Evolutionary conservation across 2,797 vertebrate species (phyloP).

Genomic region (Macropodus opercularis): DNA sequence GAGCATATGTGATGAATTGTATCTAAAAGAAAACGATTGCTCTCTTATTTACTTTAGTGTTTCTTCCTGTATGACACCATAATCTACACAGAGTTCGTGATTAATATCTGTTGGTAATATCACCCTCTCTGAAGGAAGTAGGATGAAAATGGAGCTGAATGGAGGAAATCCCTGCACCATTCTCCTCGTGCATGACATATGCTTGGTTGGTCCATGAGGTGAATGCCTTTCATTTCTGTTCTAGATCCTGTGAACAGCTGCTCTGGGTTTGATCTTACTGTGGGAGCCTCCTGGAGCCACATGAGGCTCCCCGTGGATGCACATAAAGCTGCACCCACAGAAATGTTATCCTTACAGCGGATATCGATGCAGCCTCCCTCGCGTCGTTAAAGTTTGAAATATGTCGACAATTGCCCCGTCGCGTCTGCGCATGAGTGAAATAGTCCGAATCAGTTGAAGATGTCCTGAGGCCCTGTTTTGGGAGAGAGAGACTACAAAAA

Average conservation of each 20-base stretch:
- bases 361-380: conserved; percentile 53
- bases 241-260: conserved; percentile 77
- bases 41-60: too few relatives aligned
- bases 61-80: not conserved
- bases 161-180: conserved; percentile 60
- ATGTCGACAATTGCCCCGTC: conserved; percentile 42
- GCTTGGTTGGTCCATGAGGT: conserved; percentile 54
- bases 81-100: conserved; percentile 14
- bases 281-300: conserved; percentile 62
- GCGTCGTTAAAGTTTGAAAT: conserved; percentile 66
- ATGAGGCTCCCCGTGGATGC: conserved; percentile 55
- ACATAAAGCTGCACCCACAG: conserved; percentile 63
- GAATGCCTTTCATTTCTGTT: conserved; percentile 69
- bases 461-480: not conserved
- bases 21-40: too few relatives aligned
- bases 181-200: conserved; percentile 56
- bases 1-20: not conserved
- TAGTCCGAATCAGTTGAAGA: too few relatives aligned
- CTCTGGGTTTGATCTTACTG: conserved; percentile 67
- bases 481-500: conserved; percentile 8
- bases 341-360: conserved; percentile 65
- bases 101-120: conserved; percentile 41
- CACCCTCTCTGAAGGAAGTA: conserved; percentile 41
- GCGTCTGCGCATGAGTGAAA: conserved; percentile 11
- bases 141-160: conserved; percentile 44